Evolutionary conservation across 2,797 vertebrate genomes (phyloP).

Genomic region (Pangasius mekongensis): DNA sequence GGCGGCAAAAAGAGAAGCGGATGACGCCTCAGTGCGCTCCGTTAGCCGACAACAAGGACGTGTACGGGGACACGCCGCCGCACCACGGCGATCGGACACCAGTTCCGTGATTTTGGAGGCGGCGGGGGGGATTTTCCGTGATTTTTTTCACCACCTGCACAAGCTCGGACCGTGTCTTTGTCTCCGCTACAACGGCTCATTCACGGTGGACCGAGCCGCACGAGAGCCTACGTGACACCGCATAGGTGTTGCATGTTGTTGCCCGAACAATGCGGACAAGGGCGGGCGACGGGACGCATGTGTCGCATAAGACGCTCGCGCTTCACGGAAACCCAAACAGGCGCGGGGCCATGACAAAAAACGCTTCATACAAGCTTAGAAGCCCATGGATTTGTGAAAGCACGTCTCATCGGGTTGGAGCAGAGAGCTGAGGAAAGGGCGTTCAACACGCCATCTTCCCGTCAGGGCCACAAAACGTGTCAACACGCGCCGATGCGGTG

Average conservation of each 20-base stretch:
- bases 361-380: slow-evolving; percentile 31
- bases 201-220: slow-evolving; percentile 78
- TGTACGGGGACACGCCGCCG: slow-evolving; percentile 96
- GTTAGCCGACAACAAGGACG: slow-evolving; percentile 92
- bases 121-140: slow-evolving; percentile 2
- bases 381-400: slow-evolving; percentile 48
- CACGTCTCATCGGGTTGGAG: slow-evolving; percentile 44
- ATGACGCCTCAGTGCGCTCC: slow-evolving; percentile 95
- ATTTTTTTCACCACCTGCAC: slow-evolving; percentile 47
- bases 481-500: slow-evolving; percentile 45
- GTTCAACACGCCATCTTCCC: slow-evolving; percentile 81
- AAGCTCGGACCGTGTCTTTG: slow-evolving; percentile 65
- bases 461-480: slow-evolving; percentile 69
- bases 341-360: slow-evolving; percentile 23
- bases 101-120: slow-evolving; percentile 84
- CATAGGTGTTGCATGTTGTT: slow-evolving; percentile 69
- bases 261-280: slow-evolving; percentile 52
- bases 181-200: slow-evolving; percentile 71
- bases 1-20: slow-evolving; percentile 98
- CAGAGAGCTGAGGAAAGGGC: slow-evolving; percentile 59
- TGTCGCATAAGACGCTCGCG: slow-evolving; percentile 33
- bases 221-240: slow-evolving; percentile 74
- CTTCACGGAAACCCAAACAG: slow-evolving; percentile 40
- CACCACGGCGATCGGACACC: slow-evolving; percentile 96
- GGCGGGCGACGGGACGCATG: slow-evolving; percentile 34